Base-by-base conservation (phyloP, 2,888 invertebrate species). In the Linnaemya tessellans region DNA sequence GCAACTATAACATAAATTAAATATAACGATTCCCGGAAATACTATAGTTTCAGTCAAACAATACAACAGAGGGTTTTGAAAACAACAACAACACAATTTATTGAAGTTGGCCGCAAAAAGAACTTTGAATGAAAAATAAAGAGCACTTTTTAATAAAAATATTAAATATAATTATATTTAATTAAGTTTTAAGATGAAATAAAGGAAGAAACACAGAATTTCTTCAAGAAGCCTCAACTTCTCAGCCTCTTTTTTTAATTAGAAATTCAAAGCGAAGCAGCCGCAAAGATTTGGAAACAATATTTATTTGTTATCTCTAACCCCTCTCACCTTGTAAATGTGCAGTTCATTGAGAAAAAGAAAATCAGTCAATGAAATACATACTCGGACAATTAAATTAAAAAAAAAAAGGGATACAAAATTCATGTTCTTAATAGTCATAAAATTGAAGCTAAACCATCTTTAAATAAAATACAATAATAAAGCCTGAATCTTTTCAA, bases 291-390 rank as follows among this genome's bases (percentile, higher is more conserved):
- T 49, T 41, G n/a, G 0, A 25, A 22, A 38, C 65, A 41, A 62
- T 49, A 71, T 62, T 67, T 38, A 41, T 67, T 64, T 43, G 46
- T 67, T 67, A 54, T 58, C 58, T 56, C n/a, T 68, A 35, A 51
- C 41, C 54, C 77, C 80, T 75, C 73, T 84, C 80, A 80, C 84
- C 80, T 84, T 62, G 62, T 71, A 41, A 54, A 62, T 60, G 60
- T 75, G 80, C 35, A 62, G 30, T 35, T 80, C 41, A 79, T 68
- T 68, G 30, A 71, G 5, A 30, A 5, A 30, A 30, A 64, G 60
- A 75, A 77, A 73, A 68, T 60, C 35, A 18, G 51, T 77, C 58
- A 60, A 80, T 46, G 67, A 46, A 46, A 62, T 41, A 38, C 4
- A 38, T 38, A 60, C 71, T 62, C 25, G 20, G 15, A 60, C 38